phyloP scores from a whole-genome alignment of 1,140 invertebrate genomes.

The Pissodes strobi region DNA sequence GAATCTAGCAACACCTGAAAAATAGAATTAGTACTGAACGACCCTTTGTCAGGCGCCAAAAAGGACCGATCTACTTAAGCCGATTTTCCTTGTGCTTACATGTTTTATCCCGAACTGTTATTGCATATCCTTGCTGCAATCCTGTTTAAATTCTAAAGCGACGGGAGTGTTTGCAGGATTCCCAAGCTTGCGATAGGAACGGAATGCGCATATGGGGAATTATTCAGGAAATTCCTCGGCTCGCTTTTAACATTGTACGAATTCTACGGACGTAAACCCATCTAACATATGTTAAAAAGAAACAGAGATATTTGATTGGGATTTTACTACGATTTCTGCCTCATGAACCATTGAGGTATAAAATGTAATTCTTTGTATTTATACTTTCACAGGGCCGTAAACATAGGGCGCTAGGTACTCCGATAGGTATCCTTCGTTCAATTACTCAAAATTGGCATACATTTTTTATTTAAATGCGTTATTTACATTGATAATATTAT shows the following conservation, averaged over 20 bases:
- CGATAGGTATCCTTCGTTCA: too few relatives aligned
- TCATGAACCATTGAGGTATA: too few relatives aligned
- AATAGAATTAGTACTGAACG: too few relatives aligned
- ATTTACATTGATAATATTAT: too few relatives aligned
- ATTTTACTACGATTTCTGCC: too few relatives aligned
- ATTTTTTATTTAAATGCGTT: too few relatives aligned
- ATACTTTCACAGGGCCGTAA: too few relatives aligned
- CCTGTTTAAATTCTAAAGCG: conserved; percentile 17
- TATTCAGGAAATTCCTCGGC: conserved; percentile 25
- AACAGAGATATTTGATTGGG: neutral
- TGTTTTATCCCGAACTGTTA: conserved; percentile 23
- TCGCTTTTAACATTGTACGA: conserved; percentile 28
- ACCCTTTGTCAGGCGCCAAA: too few relatives aligned
- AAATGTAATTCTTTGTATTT: too few relatives aligned
- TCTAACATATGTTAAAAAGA: neutral
- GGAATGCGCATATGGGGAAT: conserved; percentile 27
- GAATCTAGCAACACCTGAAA: too few relatives aligned
- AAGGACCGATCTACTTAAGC: neutral
- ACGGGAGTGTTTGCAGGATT: conserved; percentile 22
- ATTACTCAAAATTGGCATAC: too few relatives aligned
- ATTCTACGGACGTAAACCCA: conserved; percentile 4
- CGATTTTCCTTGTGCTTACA: neutral
- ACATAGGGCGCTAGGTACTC: too few relatives aligned
- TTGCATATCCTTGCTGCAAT: conserved; percentile 20
- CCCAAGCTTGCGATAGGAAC: conserved; percentile 21